Percentiles rank a stretch among this genome's conserved stretches.
Evolutionary conservation across 2,113 vertebrate genomes (phyloP).

Genomic region (Raja brachyura): DNA sequence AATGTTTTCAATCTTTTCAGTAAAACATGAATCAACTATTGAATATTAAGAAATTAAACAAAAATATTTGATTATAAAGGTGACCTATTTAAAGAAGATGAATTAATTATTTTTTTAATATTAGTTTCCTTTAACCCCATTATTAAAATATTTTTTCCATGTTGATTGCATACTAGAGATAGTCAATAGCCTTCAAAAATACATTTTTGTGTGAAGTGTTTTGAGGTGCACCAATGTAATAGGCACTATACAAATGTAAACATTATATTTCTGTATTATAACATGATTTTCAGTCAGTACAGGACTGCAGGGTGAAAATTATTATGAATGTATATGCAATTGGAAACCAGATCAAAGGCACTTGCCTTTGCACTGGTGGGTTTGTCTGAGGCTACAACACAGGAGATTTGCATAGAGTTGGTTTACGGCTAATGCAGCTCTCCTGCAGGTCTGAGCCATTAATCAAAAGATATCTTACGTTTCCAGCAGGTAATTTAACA

Average conservation of each 20-base stretch:
- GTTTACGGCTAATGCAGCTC: not conserved
- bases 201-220: not conserved
- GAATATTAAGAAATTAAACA: not conserved
- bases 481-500: constrained; percentile 16
- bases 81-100: not conserved
- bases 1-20: not conserved
- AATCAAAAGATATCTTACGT: not conserved
- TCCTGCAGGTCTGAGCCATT: not conserved
- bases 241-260: not conserved
- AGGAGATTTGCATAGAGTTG: not conserved
- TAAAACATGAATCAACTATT: not conserved
- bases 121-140: not conserved
- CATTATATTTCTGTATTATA: not conserved
- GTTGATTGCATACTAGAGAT: not conserved
- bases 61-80: not conserved
- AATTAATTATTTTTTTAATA: not conserved
- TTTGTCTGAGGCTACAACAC: not conserved
- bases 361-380: not conserved
- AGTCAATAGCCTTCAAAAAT: not conserved
- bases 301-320: not conserved
- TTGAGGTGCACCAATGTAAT: not conserved
- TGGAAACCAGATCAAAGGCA: not conserved
- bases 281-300: not conserved
- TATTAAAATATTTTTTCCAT: not conserved
- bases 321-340: too few species aligned